Base-by-base conservation (phyloP, 2,888 invertebrate species). In the Yponomeuta plumbellus region DNA sequence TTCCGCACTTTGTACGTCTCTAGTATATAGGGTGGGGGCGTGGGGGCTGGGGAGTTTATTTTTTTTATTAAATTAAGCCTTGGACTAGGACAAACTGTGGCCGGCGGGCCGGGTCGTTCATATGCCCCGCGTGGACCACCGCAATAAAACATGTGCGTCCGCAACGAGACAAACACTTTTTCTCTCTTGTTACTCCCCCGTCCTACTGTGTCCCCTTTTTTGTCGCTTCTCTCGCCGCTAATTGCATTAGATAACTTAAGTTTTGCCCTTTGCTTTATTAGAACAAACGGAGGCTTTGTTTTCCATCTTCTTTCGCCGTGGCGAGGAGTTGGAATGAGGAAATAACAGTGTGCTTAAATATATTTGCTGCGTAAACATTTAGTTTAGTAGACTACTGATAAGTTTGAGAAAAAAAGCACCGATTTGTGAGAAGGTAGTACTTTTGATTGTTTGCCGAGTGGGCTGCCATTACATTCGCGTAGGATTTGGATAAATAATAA, bases 11-110 rank as follows among this genome's bases (percentile, higher is more conserved):
- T 66, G 66, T 65, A 68, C 64, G 61, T 63, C 64, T 66, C 61
- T 74, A 71, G 69, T 65, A 71, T 69, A 68, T 66, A 71, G 70
- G 71, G 73, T 68, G 69, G 73, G 70, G 72, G 70, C 70, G 69
- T 70, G 74, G 71, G 73, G 72, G 70, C 67, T 69, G 70, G 69
- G 26, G n/a, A 64, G 23, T 66, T 71, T 73, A 39, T 63, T 71
- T 73, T 78, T 80, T 82, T 77, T 83, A 86, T 85, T 80, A 80
- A 84, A 84, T 86, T 83, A 84, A 75, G 72, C 69, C 68, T 34
- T 73, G 72, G 76, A 75, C 77, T 74, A 80, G 79, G 80, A 83
- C 82, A 81, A 82, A 85, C 80, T 81, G 76, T 73, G 76, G 74
- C 69, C 71, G 73, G 70, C 74, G 74, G 74, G 71, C 73, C 72